A percentile compares a stretch with the other conserved stretches of the same genome.
Evolutionary conservation across 2,113 vertebrate genomes (phyloP).

Genomic region (Ictidomys tridecemlineatus): DNA sequence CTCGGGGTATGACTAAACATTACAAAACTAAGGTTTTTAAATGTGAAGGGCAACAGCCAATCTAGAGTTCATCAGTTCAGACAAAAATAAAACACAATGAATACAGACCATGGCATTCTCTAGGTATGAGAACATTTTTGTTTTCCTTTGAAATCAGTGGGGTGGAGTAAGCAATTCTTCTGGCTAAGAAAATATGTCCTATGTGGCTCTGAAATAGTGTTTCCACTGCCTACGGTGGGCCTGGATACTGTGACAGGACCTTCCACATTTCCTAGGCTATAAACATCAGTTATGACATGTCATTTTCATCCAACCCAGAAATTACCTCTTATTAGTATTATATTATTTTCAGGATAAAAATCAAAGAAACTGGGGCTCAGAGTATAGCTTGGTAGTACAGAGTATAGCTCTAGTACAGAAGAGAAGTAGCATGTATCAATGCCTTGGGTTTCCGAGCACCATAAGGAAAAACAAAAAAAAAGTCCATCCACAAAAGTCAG

Average conservation of each 20-base stretch:
- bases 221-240: neutral
- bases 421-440: too few species aligned
- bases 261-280: neutral
- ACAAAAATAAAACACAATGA: slow-evolving; percentile 72
- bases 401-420: too few species aligned
- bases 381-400: too few species aligned
- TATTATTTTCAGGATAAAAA: slow-evolving; percentile 22
- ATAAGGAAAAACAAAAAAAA: neutral
- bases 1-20: neutral
- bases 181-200: slow-evolving; percentile 4
- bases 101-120: neutral
- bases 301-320: neutral
- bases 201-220: neutral
- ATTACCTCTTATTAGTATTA: neutral
- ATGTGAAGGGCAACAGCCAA: slow-evolving; percentile 3
- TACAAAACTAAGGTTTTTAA: slow-evolving; percentile 10
- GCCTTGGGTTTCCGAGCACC: too few species aligned
- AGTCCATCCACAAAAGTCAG: fast-evolving
- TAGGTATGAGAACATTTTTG: neutral
- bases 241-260: neutral
- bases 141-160: slow-evolving; percentile 30
- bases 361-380: neutral
- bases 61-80: slow-evolving; percentile 63
- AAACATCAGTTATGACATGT: neutral
- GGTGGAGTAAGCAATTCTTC: slow-evolving; percentile 46